Evolutionary conservation across 2,888 invertebrate species (phyloP), one percentile per base, ranked within the genome.

Genomic region (Drosophila multiciliata): DNA sequence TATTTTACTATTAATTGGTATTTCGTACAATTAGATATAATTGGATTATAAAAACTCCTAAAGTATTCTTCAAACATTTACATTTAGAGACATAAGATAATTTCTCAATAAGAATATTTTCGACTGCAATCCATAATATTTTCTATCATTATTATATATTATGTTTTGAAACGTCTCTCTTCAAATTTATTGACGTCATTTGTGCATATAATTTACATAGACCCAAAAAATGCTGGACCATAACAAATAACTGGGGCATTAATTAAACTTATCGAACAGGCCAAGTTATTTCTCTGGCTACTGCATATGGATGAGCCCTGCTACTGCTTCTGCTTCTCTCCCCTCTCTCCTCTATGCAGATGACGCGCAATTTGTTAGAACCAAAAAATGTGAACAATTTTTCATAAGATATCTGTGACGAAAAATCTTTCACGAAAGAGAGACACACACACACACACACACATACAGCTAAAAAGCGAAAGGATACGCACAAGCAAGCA

Each of bases 321-420:
- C 42, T 17, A 42, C 23, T n/a, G 17, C 11, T 38, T 36, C 17
- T 54, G 7, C 36, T 36, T 17, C n/a, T 17, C 7, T 8, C 15
- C 12, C 45, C 12, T 20, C 45, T 45, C 20, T 23, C 6, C 5
- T 26, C 11, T 12, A 17, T 11, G 26, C 68, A 75, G 65, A 79
- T 75, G 71, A 67, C 49, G 55, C 60, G 67, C 69, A 60, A 82
- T 83, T 82, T 82, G 75, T 81, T 75, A 64, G 57, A 33, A 45
- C 36, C 45, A 52, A 62, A 63, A 70, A 69, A 72, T 67, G 64
- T 60, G 6, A 72, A 73, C 63, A 74, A 83, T 80, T 82, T 83
- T 82, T 75, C 75, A 80, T 78, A 70, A 77, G 74, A 77, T 82
- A 80, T 85, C 80, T 62, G 55, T 65, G 59, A 62, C 62, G 66